These are phyloP conservation scores for Drosophila ananassae DNA, from an alignment of 1,140 invertebrate species.

Conservation along the genomic window DNA sequence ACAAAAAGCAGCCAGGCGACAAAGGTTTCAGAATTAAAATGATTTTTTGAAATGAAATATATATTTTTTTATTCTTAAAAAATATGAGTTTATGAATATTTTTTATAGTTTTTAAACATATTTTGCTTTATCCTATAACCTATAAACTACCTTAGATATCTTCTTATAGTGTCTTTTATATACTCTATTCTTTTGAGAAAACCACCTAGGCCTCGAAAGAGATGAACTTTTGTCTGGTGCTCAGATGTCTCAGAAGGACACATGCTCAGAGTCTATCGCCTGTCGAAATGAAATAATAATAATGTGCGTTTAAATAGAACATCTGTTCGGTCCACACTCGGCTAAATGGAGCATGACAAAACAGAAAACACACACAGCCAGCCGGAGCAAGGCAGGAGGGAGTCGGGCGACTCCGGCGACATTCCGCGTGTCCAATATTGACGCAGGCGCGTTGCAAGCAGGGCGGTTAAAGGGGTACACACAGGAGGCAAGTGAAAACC, in stretches of 20 bases:
- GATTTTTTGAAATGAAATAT: not conserved
- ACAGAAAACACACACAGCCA: conserved; percentile 80
- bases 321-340: conserved; percentile 84
- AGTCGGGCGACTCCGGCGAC: conserved; percentile 27
- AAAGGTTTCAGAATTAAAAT: not conserved
- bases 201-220: too few relatives aligned
- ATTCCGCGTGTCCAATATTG: conserved; percentile 43
- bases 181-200: not conserved
- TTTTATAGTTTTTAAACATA: not conserved
- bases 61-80: too few relatives aligned
- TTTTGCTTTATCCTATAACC: too few relatives aligned
- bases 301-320: conserved; percentile 84
- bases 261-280: conserved; percentile 62
- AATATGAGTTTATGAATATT: too few relatives aligned
- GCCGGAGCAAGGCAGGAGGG: conserved; percentile 4
- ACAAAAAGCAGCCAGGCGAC: conserved; percentile 46
- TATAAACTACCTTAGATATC: not conserved
- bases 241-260: conserved; percentile 23
- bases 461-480: conserved; percentile 52
- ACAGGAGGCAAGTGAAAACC: conserved; percentile 35
- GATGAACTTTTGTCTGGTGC: conserved; percentile 42
- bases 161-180: too few relatives aligned
- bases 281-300: conserved; percentile 82
- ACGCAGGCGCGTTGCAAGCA: conserved; percentile 33
- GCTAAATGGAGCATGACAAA: conserved; percentile 84